These are phyloP conservation scores for Pseudolaguvia tuberculata DNA, from an alignment of 2,113 vertebrate genomes.

Conservation along the genomic window DNA sequence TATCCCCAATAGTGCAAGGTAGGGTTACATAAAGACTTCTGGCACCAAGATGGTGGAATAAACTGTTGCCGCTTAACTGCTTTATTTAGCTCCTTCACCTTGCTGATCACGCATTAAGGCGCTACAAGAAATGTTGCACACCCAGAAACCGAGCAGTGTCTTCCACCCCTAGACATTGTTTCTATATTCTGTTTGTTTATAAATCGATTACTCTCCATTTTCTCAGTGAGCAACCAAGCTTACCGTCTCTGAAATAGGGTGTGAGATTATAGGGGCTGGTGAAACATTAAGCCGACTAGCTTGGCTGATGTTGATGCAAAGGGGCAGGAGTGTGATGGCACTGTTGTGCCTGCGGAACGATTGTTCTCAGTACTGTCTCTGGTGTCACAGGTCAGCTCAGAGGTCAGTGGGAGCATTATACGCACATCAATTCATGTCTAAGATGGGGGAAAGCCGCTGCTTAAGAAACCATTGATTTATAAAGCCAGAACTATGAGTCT, in stretches of 20 bases:
- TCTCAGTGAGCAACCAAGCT: constrained; percentile 61
- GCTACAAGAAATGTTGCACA: constrained; percentile 56
- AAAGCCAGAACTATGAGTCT: constrained; percentile 28
- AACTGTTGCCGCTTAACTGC: no score
- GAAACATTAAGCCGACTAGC: constrained; percentile 69
- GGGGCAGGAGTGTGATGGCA: constrained; percentile 60
- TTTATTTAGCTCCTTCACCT: constrained; percentile 6
- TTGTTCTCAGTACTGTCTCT: constrained; percentile 63
- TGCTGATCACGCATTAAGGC: constrained; percentile 54
- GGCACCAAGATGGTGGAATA: no score
- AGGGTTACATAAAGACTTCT: no score
- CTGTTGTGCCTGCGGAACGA: constrained; percentile 61
- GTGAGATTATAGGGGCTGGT: constrained; percentile 50
- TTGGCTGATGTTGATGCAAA: constrained; percentile 64
- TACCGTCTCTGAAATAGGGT: constrained; percentile 35
- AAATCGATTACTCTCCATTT: constrained; percentile 64
- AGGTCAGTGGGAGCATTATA: constrained; percentile 61
- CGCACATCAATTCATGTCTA: constrained; percentile 46
- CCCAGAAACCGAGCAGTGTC: constrained; percentile 54
- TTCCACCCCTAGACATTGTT: constrained; percentile 43
- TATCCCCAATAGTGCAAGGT: no score
- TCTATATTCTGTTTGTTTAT: constrained; percentile 60
- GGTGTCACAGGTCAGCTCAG: constrained; percentile 59
- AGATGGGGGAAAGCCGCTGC: constrained; percentile 48
- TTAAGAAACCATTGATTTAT: constrained; percentile 58